Base-by-base conservation (phyloP, 2,113 vertebrate species). In the Dromaius novaehollandiae region DNA sequence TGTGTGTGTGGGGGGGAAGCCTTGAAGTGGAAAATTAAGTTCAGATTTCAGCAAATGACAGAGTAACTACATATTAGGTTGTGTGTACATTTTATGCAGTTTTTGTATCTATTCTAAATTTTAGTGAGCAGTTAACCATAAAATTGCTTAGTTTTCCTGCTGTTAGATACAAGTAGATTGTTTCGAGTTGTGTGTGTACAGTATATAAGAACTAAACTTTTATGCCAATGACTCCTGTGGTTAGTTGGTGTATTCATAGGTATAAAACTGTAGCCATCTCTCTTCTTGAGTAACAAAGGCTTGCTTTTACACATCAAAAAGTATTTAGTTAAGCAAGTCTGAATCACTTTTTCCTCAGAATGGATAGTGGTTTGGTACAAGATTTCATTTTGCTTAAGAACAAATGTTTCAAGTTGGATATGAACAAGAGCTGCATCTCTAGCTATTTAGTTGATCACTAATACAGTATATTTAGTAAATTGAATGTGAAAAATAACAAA, bases 121-220 rank as follows among this genome's bases (percentile, higher is more conserved):
- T 97, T 96, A 97, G 97, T 96, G 94, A 96, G 86, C 94, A 95
- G 89, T 97, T 98, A 96, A 97, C 89, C 96, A 93, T 97, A 77
- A 93, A 83, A 86, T 95, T 96, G 94, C 96, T 96, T 98, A 95
- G 88, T 97, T 97, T 97, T 97, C 77, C 96, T 97, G 96, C 96
- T 96, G 77, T 98, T 98, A 98, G 97, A 93, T 97, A 89, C 94
- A 82, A 95, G 95, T 97, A 93, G 97, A 96, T 96, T 63, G 97
- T 98, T 97, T 96, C 38, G 26, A 95, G 97, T 97, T 97, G 89
- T 96, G 88, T 96, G 93, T 96, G 92, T 96, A 96, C 87, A 96
- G 92, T 97, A 87, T 96, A 91, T 97, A 97, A 97, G 96, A 97
- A 93, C 92, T 97, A 93, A 97, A 95, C 95, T 97, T 96, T 95